phyloP scores from a whole-genome alignment of 2,888 invertebrate species.

The Dolichomitus sp. region DNA sequence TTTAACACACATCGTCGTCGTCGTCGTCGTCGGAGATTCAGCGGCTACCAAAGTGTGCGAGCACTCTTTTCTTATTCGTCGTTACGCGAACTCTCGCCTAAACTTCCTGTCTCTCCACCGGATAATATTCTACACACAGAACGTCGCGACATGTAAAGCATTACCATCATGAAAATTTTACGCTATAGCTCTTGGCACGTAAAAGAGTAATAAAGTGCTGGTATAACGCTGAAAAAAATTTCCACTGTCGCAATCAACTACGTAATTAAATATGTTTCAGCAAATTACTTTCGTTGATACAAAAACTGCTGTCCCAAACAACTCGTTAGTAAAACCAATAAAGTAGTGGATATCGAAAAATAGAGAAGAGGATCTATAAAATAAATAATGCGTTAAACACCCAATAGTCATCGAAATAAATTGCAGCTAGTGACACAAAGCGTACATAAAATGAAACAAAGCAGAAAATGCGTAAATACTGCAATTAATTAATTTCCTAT shows the following conservation, averaged over 20 bases:
- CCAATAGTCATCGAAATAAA: too few relatives aligned
- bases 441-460: too few relatives aligned
- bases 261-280: background rate
- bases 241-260: background rate
- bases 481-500: too few relatives aligned
- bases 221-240: background rate
- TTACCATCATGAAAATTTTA: background rate
- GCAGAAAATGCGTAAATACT: too few relatives aligned
- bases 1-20: slow-evolving; percentile 61
- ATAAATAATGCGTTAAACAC: too few relatives aligned
- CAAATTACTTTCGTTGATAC: background rate
- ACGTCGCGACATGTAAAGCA: background rate
- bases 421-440: too few relatives aligned
- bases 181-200: background rate
- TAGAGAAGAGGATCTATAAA: too few relatives aligned
- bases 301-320: background rate
- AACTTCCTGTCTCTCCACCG: slow-evolving; percentile 77
- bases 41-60: slow-evolving; percentile 48
- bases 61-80: slow-evolving; percentile 42
- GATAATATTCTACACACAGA: slow-evolving; percentile 32
- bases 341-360: background rate
- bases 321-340: background rate
- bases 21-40: slow-evolving; percentile 61
- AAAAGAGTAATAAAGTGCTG: background rate
- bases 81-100: slow-evolving; percentile 73